Conservation (phyloP, 2,888 invertebrate genomes). For the Osedax frankpressi region DNA sequence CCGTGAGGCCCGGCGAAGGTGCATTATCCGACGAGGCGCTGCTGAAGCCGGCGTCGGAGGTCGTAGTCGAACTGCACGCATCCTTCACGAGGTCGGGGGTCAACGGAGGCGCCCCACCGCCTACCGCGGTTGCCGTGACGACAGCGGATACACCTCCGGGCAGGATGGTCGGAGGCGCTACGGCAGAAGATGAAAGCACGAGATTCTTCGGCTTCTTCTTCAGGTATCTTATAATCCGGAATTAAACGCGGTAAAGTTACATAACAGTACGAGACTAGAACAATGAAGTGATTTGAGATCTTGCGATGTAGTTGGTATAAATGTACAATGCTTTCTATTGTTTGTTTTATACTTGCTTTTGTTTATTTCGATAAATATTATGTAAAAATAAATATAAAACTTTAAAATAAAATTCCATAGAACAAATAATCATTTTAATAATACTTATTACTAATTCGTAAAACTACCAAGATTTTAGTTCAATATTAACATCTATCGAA, state of each 20-base stretch:
- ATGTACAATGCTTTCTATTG: no score
- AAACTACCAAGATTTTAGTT: no score
- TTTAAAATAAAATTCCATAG: no score
- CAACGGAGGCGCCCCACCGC: slow-evolving; percentile 31
- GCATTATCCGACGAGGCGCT: slow-evolving; percentile 41
- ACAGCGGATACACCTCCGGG: slow-evolving; percentile 48
- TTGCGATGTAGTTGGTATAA: no score
- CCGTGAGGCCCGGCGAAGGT: slow-evolving; percentile 41
- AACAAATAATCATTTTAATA: no score
- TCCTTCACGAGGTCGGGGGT: slow-evolving; percentile 20
- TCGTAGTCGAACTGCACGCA: slow-evolving; percentile 25
- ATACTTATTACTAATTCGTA: no score
- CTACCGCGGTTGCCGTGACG: slow-evolving; percentile 31
- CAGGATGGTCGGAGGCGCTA: neutral
- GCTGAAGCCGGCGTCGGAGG: slow-evolving; percentile 19
- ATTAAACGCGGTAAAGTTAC: neutral
- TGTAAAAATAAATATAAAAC: no score
- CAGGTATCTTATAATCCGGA: slow-evolving; percentile 16
- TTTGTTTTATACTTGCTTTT: no score
- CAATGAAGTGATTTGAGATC: no score
- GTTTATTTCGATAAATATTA: no score
- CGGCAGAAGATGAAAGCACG: slow-evolving; percentile 39
- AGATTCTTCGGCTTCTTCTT: slow-evolving; percentile 34
- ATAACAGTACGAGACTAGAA: no score
- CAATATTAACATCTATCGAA: no score